phyloP scores from a whole-genome alignment of 2,113 vertebrate genomes.

The Capricornis sumatraensis region DNA sequence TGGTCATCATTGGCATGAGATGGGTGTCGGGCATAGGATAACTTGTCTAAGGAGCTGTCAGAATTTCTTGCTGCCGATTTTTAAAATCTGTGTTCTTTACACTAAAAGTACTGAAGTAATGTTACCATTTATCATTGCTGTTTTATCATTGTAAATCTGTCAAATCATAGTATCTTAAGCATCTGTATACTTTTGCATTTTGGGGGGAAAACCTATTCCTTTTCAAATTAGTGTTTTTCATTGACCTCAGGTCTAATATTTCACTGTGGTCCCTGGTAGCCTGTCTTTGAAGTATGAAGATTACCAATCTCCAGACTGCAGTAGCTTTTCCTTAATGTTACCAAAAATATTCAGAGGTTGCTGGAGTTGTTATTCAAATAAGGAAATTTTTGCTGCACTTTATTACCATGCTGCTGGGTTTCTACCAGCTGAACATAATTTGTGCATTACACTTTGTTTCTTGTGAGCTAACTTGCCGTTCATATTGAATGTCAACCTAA shows the following conservation, averaged over 20 bases:
- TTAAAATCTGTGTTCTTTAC: constrained; percentile 64
- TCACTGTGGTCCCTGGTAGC: constrained; percentile 56
- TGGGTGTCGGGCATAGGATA: constrained; percentile 25
- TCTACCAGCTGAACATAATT: background rate
- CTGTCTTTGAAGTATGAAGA: constrained; percentile 61
- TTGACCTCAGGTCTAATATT: constrained; percentile 61
- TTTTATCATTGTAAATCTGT: constrained; percentile 67
- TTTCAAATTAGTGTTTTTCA: constrained; percentile 59
- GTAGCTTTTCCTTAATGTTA: constrained; percentile 66
- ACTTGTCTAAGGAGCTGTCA: constrained; percentile 73
- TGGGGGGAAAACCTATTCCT: constrained; percentile 49
- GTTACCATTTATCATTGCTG: constrained; percentile 58
- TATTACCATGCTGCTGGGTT: constrained; percentile 43
- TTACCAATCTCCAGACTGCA: constrained; percentile 48
- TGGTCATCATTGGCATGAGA: constrained; percentile 52
- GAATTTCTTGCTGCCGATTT: constrained; percentile 67
- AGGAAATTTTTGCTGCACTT: constrained; percentile 60
- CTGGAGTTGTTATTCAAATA: constrained; percentile 16
- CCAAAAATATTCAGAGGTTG: constrained; percentile 70
- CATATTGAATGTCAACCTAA: constrained; percentile 41
- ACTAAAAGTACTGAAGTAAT: constrained; percentile 50
- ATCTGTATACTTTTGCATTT: constrained; percentile 58
- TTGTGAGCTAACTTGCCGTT: constrained; percentile 54
- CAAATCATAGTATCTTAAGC: constrained; percentile 57
- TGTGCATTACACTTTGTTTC: constrained; percentile 33